Base-by-base conservation (phyloP, 1,140 invertebrate genomes). In the Sipha flava region DNA sequence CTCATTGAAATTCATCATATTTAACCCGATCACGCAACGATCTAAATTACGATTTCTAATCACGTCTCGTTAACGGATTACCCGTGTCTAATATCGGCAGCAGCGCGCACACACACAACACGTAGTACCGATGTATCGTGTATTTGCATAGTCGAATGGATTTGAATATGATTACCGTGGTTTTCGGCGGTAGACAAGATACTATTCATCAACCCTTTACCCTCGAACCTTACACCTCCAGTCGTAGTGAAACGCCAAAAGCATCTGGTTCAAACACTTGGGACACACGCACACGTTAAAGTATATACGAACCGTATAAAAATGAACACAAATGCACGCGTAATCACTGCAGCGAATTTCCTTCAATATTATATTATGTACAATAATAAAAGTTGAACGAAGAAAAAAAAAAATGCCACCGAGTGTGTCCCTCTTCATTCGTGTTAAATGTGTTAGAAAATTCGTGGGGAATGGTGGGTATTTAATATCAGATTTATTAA, bases 391-490 rank as follows among this genome's bases (percentile, higher is more conserved):
- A n/a, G 47, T 49, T 2, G 14, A 70, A 45, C 14, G 23, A 23
- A 2, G 26, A 3, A 40, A 57, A 23, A 26, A 26, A 37, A 43
- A 75, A 57, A 75, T 10, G 31, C 72, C 72, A 43, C 72, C 52
- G n/a, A 75, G 72, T 54, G 72, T 57, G 29, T 37, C 31, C 73
- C 34, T 43, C 34, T 21, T 43, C 52, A 26, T 77, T 57, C 52
- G 73, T 77, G 73, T 77, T 77, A 77, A 77, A 77, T 77, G 73
- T 57, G 73, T 77, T 77, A 77, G 73, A 77, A 77, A 77, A 77
- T 77, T 57, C 21, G 73, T 77, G 52, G 73, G 52, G 52, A 43
- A 59, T n/a, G 23, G 52, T 43, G 73, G 66, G 73, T 77, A 59
- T 77, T 77, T 77, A 77, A 77, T 77, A 77, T 77, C 34, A 37